A percentile compares a stretch with the other conserved stretches of the same genome.
phyloP scores from a whole-genome alignment of 1,140 invertebrate genomes.

The Eueides isabella region DNA sequence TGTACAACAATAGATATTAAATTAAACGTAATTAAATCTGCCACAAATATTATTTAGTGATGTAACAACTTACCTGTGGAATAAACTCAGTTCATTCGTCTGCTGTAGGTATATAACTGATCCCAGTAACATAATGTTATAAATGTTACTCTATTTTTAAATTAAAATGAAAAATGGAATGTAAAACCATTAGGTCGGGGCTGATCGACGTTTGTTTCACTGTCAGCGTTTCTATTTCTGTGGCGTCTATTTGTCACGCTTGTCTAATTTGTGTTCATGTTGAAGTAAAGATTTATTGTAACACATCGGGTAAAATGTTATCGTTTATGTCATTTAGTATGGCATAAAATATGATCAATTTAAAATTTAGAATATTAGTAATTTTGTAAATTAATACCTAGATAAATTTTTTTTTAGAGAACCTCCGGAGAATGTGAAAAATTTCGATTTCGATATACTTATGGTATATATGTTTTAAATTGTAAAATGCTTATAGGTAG shows the following conservation, averaged over 20 bases:
- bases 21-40: background rate
- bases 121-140: slow-evolving; percentile 40
- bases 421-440: background rate
- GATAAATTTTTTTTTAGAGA: background rate
- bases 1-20: background rate
- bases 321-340: slow-evolving; percentile 32
- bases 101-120: background rate
- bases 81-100: background rate
- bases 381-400: background rate
- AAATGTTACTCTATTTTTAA: slow-evolving; percentile 64
- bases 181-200: slow-evolving; percentile 67
- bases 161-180: slow-evolving; percentile 80
- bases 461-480: no score
- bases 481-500: no score
- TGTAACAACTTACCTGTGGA: background rate
- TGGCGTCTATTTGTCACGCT: slow-evolving; percentile 73
- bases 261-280: slow-evolving; percentile 76
- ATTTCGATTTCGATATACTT: background rate
- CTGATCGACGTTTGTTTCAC: slow-evolving; percentile 72
- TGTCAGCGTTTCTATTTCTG: slow-evolving; percentile 75
- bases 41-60: background rate
- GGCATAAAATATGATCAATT: background rate
- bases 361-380: background rate
- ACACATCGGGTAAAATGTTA: slow-evolving; percentile 40
- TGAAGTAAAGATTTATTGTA: slow-evolving; percentile 74